A percentile compares a stretch with the other conserved stretches of the same genome.
Evolutionary conservation across 2,888 invertebrate species (phyloP).

Genomic region (Siphlonurus alternatus): DNA sequence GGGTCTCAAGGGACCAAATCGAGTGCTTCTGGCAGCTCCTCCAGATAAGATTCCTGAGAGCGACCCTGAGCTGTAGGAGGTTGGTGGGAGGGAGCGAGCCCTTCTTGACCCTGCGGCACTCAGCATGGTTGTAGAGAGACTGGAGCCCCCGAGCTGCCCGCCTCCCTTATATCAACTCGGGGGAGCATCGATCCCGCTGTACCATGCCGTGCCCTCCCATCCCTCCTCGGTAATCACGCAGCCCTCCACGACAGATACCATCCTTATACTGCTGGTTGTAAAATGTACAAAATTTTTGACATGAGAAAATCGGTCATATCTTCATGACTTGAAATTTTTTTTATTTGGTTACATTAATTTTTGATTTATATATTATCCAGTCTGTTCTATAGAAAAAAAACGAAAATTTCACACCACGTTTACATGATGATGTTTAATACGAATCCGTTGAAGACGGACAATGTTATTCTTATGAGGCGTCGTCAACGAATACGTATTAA

Average conservation of each 20-base stretch:
- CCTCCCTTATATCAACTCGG: background rate
- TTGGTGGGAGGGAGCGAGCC: conserved; percentile 1
- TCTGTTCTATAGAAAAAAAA: no score
- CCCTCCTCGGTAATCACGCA: background rate
- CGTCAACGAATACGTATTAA: no score
- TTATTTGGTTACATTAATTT: no score
- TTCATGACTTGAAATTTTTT: no score
- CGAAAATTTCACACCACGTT: no score
- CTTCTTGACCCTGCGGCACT: background rate
- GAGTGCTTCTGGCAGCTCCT: background rate
- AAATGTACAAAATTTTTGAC: no score
- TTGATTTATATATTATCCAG: no score
- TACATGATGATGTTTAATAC: no score
- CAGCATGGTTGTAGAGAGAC: background rate
- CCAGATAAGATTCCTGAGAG: background rate
- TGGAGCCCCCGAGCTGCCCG: background rate
- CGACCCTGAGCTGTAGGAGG: background rate
- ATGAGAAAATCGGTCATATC: no score
- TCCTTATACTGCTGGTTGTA: no score
- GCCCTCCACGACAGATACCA: background rate
- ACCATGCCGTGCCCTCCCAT: background rate
- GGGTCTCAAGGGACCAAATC: background rate
- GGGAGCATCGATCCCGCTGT: background rate
- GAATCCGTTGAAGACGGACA: no score
- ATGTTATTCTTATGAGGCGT: no score